Base-by-base conservation (phyloP, 2,113 vertebrate genomes). In the Pavo muticus region DNA sequence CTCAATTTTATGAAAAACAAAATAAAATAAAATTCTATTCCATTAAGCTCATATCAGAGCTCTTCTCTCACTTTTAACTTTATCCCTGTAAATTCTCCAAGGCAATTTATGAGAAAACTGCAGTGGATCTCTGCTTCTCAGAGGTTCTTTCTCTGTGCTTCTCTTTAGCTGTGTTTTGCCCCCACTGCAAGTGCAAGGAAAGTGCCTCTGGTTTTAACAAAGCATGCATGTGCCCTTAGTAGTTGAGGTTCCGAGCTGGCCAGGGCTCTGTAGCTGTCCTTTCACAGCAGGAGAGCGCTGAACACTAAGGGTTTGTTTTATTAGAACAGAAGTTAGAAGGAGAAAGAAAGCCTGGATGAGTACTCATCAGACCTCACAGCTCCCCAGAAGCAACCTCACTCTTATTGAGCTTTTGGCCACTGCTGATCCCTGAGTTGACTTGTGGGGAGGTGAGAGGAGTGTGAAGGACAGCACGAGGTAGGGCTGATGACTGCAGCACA, bases 381-480 rank as follows among this genome's bases (percentile, higher is more conserved):
- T 74, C 35, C 50, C 45, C 60, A 14, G 84, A 87, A 86, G 13
- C 68, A 70, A 25, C 27, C 27, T 81, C 47, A 17, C 1, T 3
- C 7, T 83, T 7, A 1, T 30, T 91, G 56, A 59, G 44, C 37
- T 61, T 79, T 95, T 93, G 87, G 25, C 40, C 45, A 1, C 10
- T 89, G 9, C 27, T 88, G 14, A 6, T 57, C 47, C 27, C 56
- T 74, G 37, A 13, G 35, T 82, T 90, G 44, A 42, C 27, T 80
- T 88, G 37, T 29, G 60, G 42, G 15, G 11, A 7, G 23, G 42
- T 50, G 42, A 56, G 56, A 64, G 56, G 18, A 73, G 71, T 10
- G 1, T 7, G 11, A 84, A 20, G 42, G 47, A 10, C 30, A 57
- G 40, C 2, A 0, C 2, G 0, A 0, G 0, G 29, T 42, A 21